Base-by-base conservation (phyloP, 2,888 invertebrate species). In the Ametastegia equiseti region DNA sequence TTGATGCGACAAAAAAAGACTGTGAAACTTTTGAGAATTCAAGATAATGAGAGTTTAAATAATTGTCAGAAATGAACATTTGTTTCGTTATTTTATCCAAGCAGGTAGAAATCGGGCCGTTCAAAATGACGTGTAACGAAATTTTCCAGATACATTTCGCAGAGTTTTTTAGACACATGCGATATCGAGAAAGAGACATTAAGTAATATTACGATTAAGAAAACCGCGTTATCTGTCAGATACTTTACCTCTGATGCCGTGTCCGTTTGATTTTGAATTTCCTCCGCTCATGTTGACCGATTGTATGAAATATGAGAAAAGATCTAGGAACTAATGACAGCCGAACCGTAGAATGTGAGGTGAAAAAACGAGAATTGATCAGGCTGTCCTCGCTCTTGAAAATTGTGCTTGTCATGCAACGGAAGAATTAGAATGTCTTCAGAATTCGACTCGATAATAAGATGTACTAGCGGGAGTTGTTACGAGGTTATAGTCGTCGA, bases 251-350 rank as follows among this genome's bases (percentile, higher is more conserved):
- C 27, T 27, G 11, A 77, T 27, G 27, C 30, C 27, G 60, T 77
- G 60, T 39, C 77, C 77, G 42, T 77, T 77, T 7, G 50, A 50
- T 36, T 60, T 57, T 36, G 75, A 75, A 39, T 77, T 27, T 60
- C 7, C 42, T 7, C 19, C 23, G 33, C 33, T 77, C 77, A 77
- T 77, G 39, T 57, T 77, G 50, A 71, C 19, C 15, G 71, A 71
- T 27, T 47, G 15, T 27, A 13, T 47, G 54, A 54, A 23, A 23
- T 23, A 23, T 54, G 54, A 54, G 19, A n/a, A n/a, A n/a, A n/a
- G n/a, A n/a, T n/a, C n/a, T n/a, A n/a, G n/a, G n/a, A n/a, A n/a
- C n/a, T n/a, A n/a, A n/a, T n/a, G n/a, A n/a, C n/a, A n/a, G n/a
- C n/a, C n/a, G n/a, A n/a, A n/a, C n/a, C n/a, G 7, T 5, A n/a